Conservation (phyloP, 64 coral and sea anemone genomes). For the Stylophora pistillata region DNA sequence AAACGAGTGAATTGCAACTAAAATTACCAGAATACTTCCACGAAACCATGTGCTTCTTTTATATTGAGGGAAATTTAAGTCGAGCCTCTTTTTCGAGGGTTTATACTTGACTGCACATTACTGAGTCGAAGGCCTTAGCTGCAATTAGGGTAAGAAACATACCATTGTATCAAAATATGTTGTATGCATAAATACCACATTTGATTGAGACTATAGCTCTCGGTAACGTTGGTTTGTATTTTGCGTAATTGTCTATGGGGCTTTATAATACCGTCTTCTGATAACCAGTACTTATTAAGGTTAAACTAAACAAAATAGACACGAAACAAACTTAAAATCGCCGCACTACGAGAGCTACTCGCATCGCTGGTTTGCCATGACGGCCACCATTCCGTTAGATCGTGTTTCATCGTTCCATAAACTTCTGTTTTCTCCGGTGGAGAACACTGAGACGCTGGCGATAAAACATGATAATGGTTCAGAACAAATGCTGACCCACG, state of each 20-base stretch:
- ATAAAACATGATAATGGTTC: not conserved
- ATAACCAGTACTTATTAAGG: not conserved
- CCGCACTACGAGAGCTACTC: not conserved
- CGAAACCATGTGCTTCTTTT: not conserved
- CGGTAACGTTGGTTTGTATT: not conserved
- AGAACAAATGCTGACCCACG: not conserved
- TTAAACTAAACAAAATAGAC: not conserved
- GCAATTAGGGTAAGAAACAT: not conserved
- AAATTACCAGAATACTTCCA: not conserved
- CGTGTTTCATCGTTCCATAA: not conserved
- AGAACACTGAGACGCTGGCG: not conserved
- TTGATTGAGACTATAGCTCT: not conserved
- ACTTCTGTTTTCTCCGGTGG: not conserved
- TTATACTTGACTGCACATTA: constrained; percentile 15
- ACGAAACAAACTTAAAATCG: not conserved
- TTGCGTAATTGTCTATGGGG: not conserved
- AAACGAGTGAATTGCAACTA: not conserved
- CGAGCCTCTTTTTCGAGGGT: not conserved
- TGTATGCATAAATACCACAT: not conserved
- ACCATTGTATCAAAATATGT: not conserved
- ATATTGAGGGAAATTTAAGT: not conserved
- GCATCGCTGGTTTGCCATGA: not conserved
- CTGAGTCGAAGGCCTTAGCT: not conserved
- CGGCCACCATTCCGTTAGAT: constrained; percentile 11
- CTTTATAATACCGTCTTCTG: not conserved